These are phyloP conservation scores for Acholoe squamosa DNA, from an alignment of 2,888 invertebrate genomes.

Conservation along the genomic window DNA sequence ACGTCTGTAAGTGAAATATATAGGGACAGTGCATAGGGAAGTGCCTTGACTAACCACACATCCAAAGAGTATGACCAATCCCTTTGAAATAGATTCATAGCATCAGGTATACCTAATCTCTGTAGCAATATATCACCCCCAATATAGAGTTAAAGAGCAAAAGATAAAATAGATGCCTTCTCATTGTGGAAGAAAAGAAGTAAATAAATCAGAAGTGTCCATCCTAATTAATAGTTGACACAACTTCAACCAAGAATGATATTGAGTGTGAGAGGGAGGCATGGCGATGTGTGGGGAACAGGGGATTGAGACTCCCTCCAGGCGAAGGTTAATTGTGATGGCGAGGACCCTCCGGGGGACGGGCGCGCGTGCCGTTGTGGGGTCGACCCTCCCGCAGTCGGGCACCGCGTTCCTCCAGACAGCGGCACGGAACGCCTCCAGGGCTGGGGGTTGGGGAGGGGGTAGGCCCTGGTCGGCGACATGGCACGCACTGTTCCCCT, in stretches of 20 bases:
- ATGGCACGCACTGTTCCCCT: not conserved
- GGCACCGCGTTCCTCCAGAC: not conserved
- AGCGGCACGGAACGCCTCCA: constrained; percentile 50
- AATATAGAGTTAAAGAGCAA: not conserved
- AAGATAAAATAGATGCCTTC: not conserved
- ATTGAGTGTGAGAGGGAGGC: not conserved
- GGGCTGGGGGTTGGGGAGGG: not conserved
- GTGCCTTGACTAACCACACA: too few species aligned
- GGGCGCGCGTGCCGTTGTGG: constrained; percentile 25
- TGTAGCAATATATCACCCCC: too few species aligned
- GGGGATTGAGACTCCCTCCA: not conserved
- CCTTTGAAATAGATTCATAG: too few species aligned
- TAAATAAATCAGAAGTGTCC: too few species aligned
- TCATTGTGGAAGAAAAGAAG: not conserved
- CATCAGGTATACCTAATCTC: too few species aligned
- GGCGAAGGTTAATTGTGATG: constrained; percentile 3
- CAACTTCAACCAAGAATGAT: not conserved
- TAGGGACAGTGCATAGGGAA: too few species aligned
- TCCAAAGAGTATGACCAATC: too few species aligned
- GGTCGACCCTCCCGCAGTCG: not conserved
- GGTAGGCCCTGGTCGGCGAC: not conserved
- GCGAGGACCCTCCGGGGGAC: not conserved
- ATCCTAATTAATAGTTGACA: too few species aligned
- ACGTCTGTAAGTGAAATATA: too few species aligned
- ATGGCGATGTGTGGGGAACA: not conserved